phyloP scores from a whole-genome alignment of 37 sponge, comb jelly and placozoan species.

The Beroe forskalii region DNA sequence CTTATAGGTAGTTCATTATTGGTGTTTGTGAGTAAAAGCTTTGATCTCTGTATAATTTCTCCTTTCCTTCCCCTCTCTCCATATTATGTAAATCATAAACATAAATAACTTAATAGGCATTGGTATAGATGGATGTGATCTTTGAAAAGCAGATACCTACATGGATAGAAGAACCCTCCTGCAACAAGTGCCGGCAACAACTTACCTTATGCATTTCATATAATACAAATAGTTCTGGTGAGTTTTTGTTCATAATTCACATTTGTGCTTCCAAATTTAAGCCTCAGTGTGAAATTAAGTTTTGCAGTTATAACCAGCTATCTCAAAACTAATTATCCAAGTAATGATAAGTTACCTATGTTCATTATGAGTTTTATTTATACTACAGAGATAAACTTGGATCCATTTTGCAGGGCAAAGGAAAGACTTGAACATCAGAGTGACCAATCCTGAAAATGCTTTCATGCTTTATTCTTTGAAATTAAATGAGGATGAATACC shows the following conservation, averaged over 20 bases:
- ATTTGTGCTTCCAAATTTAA: too few relatives aligned
- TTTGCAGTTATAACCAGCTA: too few relatives aligned
- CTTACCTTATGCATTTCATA: constrained; percentile 9
- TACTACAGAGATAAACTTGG: not conserved
- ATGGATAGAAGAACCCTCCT: constrained; percentile 27
- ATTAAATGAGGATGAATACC: constrained; percentile 50
- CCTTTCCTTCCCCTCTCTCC: too few relatives aligned
- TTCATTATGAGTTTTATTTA: not conserved
- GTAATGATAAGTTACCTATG: too few relatives aligned
- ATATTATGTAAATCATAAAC: too few relatives aligned
- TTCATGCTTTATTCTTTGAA: constrained; percentile 52
- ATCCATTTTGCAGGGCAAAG: constrained; percentile 10
- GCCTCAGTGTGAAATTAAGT: too few relatives aligned
- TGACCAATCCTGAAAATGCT: constrained; percentile 42
- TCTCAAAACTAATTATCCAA: not conserved
- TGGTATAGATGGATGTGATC: constrained; percentile 23
- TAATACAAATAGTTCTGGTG: not conserved
- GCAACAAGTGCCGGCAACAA: constrained; percentile 14
- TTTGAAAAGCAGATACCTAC: constrained; percentile 9
- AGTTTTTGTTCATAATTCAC: not conserved
- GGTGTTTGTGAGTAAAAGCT: too few relatives aligned
- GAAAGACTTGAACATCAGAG: constrained; percentile 44
- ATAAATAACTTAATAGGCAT: too few relatives aligned
- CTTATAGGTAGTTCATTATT: too few relatives aligned
- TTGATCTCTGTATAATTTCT: too few relatives aligned